Evolutionary conservation across 1,140 invertebrate species (phyloP), one percentile per base, ranked within the genome.

Genomic region (Ostrea edulis): DNA sequence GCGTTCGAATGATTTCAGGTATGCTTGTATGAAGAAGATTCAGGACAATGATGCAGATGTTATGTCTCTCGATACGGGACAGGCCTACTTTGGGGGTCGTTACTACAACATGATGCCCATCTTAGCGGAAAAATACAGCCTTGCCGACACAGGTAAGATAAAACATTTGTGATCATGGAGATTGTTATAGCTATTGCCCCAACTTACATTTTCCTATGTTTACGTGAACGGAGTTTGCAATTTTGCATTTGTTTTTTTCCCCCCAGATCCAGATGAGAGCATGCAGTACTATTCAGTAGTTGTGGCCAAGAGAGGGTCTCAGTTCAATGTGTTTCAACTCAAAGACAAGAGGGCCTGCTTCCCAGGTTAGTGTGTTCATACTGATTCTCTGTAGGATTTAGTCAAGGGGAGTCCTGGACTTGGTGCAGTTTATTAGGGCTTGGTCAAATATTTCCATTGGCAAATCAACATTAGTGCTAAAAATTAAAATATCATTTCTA

Each of bases 51-150:
- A 97, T 91, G 98, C 97, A 0, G 97, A 99, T 81, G 95, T 99
- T 54, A 97, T 98, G 14, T 97, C 97, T 0, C 93, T 99, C 8
- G 98, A 99, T 95, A 97, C 98, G 58, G 98, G 98, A 29, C 97
- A 99, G 95, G 97, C 98, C 17, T 99, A 98, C 95, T 96, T 98
- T 58, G 98, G 97, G 82, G 98, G 98, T 0, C 95, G 98, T 82
- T 98, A 98, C 93, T 97, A 99, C 94, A 98, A 98, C 94, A 96
- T 99, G 82, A 96, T 98, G 3, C 98, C 98, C 8, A 97, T 95
- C 35, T 88, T 94, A 87, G 94, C 93, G 9, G 94, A 95, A 88
- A 92, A 93, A 86, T 95, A 95, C 52, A 77, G 11, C 9, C 1
- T 17, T 91, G 91, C 90, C 55, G 85, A 25, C 22, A 29, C 86